phyloP scores from a whole-genome alignment of 2,888 invertebrate species.

The Acleris sparsana region DNA sequence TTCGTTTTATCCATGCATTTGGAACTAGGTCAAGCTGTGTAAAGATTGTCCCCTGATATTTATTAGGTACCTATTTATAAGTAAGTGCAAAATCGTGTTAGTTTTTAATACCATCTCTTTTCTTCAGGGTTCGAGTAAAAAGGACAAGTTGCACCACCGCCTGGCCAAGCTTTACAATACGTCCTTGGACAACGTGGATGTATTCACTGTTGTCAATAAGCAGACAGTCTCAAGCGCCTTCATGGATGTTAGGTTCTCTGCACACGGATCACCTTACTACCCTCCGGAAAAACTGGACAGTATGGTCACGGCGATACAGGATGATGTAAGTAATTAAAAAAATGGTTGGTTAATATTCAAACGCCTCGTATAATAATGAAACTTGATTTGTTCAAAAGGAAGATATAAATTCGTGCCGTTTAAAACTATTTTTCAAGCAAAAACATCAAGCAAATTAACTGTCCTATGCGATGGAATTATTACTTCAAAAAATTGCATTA shows the following conservation, averaged over 20 bases:
- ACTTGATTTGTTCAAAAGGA: no score
- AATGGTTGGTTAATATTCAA: neutral
- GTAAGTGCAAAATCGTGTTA: no score
- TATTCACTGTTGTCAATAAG: conserved; percentile 94
- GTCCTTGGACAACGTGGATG: conserved; percentile 92
- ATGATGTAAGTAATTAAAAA: conserved; percentile 73
- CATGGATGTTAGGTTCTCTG: conserved; percentile 95
- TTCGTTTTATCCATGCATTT: no score
- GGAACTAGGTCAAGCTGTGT: no score
- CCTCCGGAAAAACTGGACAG: conserved; percentile 94
- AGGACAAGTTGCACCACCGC: conserved; percentile 85
- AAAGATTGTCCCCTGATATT: no score
- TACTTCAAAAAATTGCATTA: conserved; percentile 1
- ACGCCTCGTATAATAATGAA: no score
- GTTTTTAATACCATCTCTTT: neutral
- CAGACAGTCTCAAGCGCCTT: conserved; percentile 84
- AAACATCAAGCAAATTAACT: no score
- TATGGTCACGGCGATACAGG: conserved; percentile 88
- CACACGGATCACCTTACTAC: conserved; percentile 97
- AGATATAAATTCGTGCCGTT: no score
- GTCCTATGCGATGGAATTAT: no score
- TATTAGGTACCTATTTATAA: no score
- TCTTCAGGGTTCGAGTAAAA: conserved; percentile 86
- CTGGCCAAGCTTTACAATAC: conserved; percentile 88
- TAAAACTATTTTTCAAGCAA: no score